phyloP scores from a whole-genome alignment of 2,113 vertebrate genomes.

The Lophura nycthemera region DNA sequence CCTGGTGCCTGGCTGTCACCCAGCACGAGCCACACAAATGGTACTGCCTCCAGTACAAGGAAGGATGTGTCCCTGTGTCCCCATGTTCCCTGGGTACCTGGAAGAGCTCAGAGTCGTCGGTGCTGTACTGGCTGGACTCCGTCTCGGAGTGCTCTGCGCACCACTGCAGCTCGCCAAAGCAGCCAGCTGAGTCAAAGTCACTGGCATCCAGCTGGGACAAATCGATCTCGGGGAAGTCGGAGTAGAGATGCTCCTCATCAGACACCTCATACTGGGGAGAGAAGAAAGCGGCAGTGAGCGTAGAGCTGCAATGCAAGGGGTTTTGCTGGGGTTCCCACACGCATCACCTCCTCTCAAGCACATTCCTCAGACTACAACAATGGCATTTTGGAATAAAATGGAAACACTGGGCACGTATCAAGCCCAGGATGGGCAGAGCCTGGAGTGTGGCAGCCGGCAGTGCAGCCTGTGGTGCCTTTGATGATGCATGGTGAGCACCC shows the following conservation, averaged over 20 bases:
- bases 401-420: accelerated
- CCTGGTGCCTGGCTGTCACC: neutral
- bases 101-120: conserved; percentile 88
- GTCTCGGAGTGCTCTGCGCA: conserved; percentile 85
- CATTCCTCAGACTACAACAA: neutral
- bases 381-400: neutral
- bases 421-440: neutral
- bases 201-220: conserved; percentile 94
- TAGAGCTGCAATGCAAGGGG: accelerated
- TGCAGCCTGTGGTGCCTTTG: neutral
- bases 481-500: neutral
- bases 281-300: conserved; percentile 40
- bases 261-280: conserved; percentile 86
- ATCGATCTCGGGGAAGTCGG: conserved; percentile 96
- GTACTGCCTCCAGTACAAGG: neutral
- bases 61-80: neutral
- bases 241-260: conserved; percentile 91
- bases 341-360: accelerated
- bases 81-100: conserved; percentile 80
- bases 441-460: accelerated
- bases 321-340: accelerated
- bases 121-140: conserved; percentile 89
- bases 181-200: conserved; percentile 92
- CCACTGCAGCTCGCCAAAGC: conserved; percentile 94
- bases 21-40: neutral